Conservation (phyloP, 2,888 invertebrate genomes). For the Coleophora deauratella region DNA sequence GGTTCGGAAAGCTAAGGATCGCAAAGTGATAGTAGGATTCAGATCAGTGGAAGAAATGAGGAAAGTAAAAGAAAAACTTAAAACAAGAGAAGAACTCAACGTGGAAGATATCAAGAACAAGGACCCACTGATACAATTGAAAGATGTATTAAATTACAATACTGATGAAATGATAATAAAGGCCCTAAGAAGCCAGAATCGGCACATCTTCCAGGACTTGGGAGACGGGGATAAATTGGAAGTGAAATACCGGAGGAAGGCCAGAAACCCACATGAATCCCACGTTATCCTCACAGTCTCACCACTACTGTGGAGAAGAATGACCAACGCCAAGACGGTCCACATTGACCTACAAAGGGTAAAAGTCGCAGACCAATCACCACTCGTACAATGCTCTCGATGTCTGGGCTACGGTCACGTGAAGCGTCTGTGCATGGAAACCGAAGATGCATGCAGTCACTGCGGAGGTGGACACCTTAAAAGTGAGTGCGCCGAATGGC, state of each 20-base stretch:
- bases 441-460: background rate
- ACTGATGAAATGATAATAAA: background rate
- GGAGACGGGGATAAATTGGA: background rate
- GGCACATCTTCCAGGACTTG: background rate
- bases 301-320: conserved; percentile 5
- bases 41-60: conserved; percentile 4
- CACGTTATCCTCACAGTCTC: conserved; percentile 4
- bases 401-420: background rate
- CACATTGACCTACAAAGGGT: conserved; percentile 16
- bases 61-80: conserved; percentile 4
- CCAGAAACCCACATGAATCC: background rate
- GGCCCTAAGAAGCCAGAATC: background rate
- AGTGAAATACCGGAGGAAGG: background rate
- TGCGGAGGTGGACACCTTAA: background rate
- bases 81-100: background rate
- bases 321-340: conserved; percentile 8
- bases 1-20: conserved; percentile 12
- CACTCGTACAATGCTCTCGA: conserved; percentile 10
- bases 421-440: background rate
- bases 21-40: conserved; percentile 11
- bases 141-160: background rate
- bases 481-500: background rate
- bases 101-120: conserved; percentile 6
- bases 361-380: conserved; percentile 14
- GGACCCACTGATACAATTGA: conserved; percentile 7